Base-by-base conservation (phyloP, 2,888 invertebrate genomes). In the Hydraecia micacea region DNA sequence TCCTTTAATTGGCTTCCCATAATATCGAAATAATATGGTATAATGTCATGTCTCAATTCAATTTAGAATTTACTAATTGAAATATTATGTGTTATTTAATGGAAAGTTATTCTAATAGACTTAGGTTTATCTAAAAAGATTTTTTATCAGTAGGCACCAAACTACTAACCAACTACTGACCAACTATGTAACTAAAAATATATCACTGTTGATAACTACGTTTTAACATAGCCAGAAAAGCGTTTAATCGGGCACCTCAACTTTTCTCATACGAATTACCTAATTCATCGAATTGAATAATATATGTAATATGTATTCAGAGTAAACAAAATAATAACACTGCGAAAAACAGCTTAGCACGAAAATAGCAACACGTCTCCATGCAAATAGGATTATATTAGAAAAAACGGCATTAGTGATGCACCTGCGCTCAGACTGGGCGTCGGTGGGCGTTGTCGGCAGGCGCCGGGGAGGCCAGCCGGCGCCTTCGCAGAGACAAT, bases 401-500 rank as follows among this genome's bases (percentile, higher is more conserved):
- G 67, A 79, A 83, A 83, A 87, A 84, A 73, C 70, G 75, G 87
- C 85, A 87, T 86, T 83, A 75, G 78, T 73, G 66, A 78, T 88
- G 92, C 94, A 94, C 93, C 94, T 95, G 94, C 85, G 91, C 66
- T 87, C 84, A 85, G 89, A 86, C 79, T 62, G 67, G 65, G 68
- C 79, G 83, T 75, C 84, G 88, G 86, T 85, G 90, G 55, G 21
- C 55, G 77, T 46, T 55, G 75, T 46, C 55, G 76, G 36, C 85
- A 89, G 62, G 77, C 68, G 76, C 18, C 79, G 55, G 66, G 87
- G 76, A 81, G 74, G 84, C 85, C 89, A 76, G 81, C 86, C 80
- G 87, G 86, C 87, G 86, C 87, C 85, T 85, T 85, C 88, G 89
- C 92, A 92, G 92, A 91, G 94, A 92, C 91, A 91, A 93, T 95